Evolutionary conservation across 2,113 vertebrate species (phyloP), one percentile per base, ranked within the genome.

Genomic region (Strix aluco): DNA sequence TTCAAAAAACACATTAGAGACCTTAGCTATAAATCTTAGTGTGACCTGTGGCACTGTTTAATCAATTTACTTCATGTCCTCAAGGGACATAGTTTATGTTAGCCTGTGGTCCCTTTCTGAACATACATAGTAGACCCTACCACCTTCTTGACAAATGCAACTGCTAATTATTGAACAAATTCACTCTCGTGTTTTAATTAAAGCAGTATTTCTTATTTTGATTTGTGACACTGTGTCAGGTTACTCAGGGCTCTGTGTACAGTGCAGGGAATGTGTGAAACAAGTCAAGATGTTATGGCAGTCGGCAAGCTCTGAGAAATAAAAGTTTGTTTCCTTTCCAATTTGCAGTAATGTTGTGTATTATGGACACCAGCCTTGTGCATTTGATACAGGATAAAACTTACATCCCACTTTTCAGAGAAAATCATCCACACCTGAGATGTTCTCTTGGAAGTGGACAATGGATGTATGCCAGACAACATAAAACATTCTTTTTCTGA

Each of bases 1-100:
- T 93, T 96, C 85, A 94, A 94, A 92, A 96, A 94, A 89, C 44
- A 80, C 62, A 92, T 96, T 96, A 96, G 47, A 92, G 54, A 71
- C 77, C 32, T 88, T 84, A 44, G n/a, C 46, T 78, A 91, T 95
- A 96, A 96, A 96, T 93, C 79, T 93, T 69, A 86, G 25, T 5
- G 2, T 57, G 83, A 81, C 78, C 85, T 92, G 62, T 92, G 71
- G 79, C 78, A 88, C 69, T 86, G 49, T 67, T 96, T 71, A 85
- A 94, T 93, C 94, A 91, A 69, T 82, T 88, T 93, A 85, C 82
- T 87, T 88, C 81, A 82, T 75, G 34, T 9, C 14, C 55, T 74
- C 69, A 30, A 26, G 82, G 74, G 84, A 86, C 27, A 91, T 36
- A 88, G 32, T 55, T 46, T 74, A 22, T 72, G 49, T 78, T 75